Evolutionary conservation across 2,888 invertebrate species (phyloP).

Genomic region (Epinotia bilunana): DNA sequence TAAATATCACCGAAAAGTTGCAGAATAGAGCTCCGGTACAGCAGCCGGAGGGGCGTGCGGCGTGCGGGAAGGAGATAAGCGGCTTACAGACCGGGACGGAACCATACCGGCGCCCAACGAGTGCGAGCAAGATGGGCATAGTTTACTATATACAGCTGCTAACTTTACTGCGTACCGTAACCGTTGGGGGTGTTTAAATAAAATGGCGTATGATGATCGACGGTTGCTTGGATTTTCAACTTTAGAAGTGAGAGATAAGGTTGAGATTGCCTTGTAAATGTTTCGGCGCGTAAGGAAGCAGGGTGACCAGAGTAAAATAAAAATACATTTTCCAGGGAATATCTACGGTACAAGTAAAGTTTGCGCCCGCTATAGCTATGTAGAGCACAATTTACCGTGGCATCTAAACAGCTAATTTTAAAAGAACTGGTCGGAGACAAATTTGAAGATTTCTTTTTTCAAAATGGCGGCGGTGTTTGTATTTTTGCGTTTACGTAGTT

Average conservation of each 20-base stretch:
- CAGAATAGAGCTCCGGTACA: slow-evolving; percentile 77
- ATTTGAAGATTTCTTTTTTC: slow-evolving; percentile 55
- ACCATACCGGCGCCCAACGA: slow-evolving; percentile 48
- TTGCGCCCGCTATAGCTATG: slow-evolving; percentile 71
- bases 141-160: slow-evolving; percentile 78
- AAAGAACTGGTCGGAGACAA: slow-evolving; percentile 67
- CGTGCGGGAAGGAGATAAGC: slow-evolving; percentile 83
- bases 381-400: slow-evolving; percentile 69
- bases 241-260: slow-evolving; percentile 43
- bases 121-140: slow-evolving; percentile 62
- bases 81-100: slow-evolving; percentile 75
- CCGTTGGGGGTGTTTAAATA: slow-evolving; percentile 49
- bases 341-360: slow-evolving; percentile 80
- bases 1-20: slow-evolving; percentile 52
- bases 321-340: slow-evolving; percentile 83
- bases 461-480: slow-evolving; percentile 36
- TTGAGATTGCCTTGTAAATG: slow-evolving; percentile 48
- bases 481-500: slow-evolving; percentile 25
- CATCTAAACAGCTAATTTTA: slow-evolving; percentile 81
- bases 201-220: slow-evolving; percentile 58
- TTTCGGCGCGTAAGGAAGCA: slow-evolving; percentile 55
- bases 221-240: slow-evolving; percentile 49
- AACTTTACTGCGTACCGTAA: slow-evolving; percentile 71
- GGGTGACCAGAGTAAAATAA: slow-evolving; percentile 73
- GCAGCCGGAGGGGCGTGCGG: slow-evolving; percentile 72